Base-by-base conservation (phyloP, 2,113 vertebrate genomes). In the Lepus americanus region DNA sequence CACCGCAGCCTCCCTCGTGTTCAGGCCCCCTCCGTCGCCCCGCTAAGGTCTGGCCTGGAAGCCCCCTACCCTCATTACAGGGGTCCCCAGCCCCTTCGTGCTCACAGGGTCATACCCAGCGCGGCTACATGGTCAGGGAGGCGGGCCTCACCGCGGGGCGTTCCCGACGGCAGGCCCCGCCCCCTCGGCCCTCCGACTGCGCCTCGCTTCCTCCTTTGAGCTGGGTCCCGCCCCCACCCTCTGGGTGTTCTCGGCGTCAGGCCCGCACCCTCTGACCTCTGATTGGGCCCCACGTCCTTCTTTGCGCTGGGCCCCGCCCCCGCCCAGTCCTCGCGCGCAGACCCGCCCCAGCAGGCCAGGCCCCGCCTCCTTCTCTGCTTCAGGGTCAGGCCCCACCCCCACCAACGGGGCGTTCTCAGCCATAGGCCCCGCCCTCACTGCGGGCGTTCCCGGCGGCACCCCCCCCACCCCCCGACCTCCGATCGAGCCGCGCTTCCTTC, bases 21-120 rank as follows among this genome's bases (percentile, higher is more conserved):
- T n/a, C 39, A 82, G 36, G 22, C 69, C 11, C 59, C 3, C 4
- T 51, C 78, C 29, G 44, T 36, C 44, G 17, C 39, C 70, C 31
- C 33, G 23, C n/a, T 16, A 27, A 61, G 33, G 27, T 61, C 27
- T 7, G 70, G 9, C 69, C 69, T 49, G 27, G 51, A 86, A 59
- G 72, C 88, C 20, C 61, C 39, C 79, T 49, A 51, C 36, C 33
- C 19, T 22, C 33, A 36, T n/a, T 31, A 76, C 69, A 76, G 89
- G 89, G 92, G 44, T 31, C 74, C 80, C 89, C 80, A 61, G n/a
- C 19, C 93, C 55, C 63, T 51, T 49, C 39, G n/a, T 59, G 44
- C 39, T 84, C 36, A 36, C 55, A 19, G 17, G 31, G 74, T 49
- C 36, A 44, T 17, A 33, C 16, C 10, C 66, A 7, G 17, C n/a